Evolutionary conservation across 2,888 invertebrate species (phyloP), one percentile per base, ranked within the genome.

Genomic region (Scotopteryx bipunctaria): DNA sequence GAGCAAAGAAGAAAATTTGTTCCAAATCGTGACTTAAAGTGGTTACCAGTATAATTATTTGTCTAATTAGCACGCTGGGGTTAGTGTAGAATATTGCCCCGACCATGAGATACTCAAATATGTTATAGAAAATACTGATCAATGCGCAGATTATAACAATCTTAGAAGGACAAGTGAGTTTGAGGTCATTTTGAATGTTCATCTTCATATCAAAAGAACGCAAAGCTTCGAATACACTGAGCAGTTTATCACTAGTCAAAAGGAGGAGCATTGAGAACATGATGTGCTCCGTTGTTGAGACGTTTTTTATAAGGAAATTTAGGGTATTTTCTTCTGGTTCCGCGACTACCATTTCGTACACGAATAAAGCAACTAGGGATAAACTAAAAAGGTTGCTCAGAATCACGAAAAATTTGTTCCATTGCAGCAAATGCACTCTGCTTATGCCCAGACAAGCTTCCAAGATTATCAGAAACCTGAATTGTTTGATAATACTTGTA

Each of bases 11-110:
- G 11, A 82, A 67, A 8, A 79, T 48, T n/a, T 71, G 72, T 41
- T 86, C 85, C 16, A 57, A 67, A 29, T 85, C 84, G 29, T 79
- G 81, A 0, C 68, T 59, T 4, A 78, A 16, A n/a, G 25, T 35
- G 4, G 35, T 16, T 2, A 44, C 1, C 0, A 4, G 5, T 4
- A 16, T 5, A n/a, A 48, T 11, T 6, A 23, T 14, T 11, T 9
- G n/a, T 2, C 5, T 6, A 13, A 21, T n/a, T n/a, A 21, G 13
- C 6, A 32, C 1, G 15, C 1, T 6, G 1, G 6, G 13, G 13
- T 11, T 3, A 0, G 3, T 16, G 1, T 29, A n/a, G n/a, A n/a
- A 25, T 1, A 6, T 23, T 3, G 0, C 13, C 1, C 0, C n/a
- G 3, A 4, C 1, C 5, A 13, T 11, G 0, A 23, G 0, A 9